Base-by-base conservation (phyloP, 2,888 invertebrate species). In the Incurvaria masculella region DNA sequence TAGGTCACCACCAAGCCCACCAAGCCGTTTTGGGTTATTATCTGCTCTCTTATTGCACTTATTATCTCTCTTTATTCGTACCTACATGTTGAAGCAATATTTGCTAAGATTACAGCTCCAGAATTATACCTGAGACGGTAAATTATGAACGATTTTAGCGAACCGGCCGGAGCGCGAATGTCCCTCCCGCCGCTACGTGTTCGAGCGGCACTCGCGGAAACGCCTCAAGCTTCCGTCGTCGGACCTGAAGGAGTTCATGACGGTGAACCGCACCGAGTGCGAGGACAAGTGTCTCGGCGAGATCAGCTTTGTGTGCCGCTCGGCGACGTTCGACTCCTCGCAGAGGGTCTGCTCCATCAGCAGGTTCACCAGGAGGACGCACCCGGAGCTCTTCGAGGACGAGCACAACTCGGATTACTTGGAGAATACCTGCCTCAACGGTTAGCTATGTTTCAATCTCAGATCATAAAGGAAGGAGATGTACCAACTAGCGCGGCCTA, bases 231-330 rank as follows among this genome's bases (percentile, higher is more conserved):
- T 93, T 20, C 88, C 90, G 14, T 75, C 88, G 39, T 87, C 89
- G 5, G 92, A 92, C 62, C 80, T 91, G 44, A 93, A 93, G 66
- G 93, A 94, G 72, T 86, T 91, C 40, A 88, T 87, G 58, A 91
- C 92, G 1, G 83, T 88, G 2, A 94, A 94, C 67, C 81, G 93
- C 52, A 92, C 90, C 2, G 94, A 94, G 59, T 94, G 94, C 62
- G 93, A 94, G 66, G 93, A 94, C 63, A 89, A 89, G 63, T 94
- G 94, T 62, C 68, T 94, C 51, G 91, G 91, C 61, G 94, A 94
- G 66, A 91, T 91, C 62, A 90, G 88, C 52, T 92, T 94, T 62
- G 89, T 92, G 2, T 94, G 94, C 60, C 86, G 94, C 43, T 92
- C 94, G 0, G 92, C 90, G 1, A 89, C 92, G 1, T 94, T 86